Percentiles rank a stretch among this genome's conserved stretches.
Evolutionary conservation across 2,888 invertebrate genomes (phyloP).

Genomic region (Amiota mariae): DNA sequence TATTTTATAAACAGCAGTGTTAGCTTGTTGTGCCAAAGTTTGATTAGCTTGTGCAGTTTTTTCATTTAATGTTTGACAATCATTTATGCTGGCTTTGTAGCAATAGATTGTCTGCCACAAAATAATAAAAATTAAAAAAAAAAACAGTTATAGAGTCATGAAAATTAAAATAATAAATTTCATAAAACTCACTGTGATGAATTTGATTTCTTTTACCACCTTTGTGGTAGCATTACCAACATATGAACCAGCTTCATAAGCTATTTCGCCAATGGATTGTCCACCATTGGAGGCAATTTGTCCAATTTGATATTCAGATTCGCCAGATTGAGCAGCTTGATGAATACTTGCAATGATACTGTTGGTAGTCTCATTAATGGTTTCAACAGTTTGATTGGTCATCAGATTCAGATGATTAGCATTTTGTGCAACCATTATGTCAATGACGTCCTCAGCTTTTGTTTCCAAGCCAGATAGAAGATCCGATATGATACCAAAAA

Average conservation of each 20-base stretch:
- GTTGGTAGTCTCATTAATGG: not conserved
- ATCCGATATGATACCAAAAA: not conserved
- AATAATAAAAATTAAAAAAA: too few relatives aligned
- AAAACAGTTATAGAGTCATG: too few relatives aligned
- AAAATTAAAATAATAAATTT: too few relatives aligned
- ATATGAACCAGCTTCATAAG: not conserved
- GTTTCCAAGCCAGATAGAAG: constrained; percentile 26
- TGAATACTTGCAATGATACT: not conserved
- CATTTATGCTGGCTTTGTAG: too few relatives aligned
- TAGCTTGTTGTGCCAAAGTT: not conserved
- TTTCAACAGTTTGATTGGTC: constrained; percentile 34
- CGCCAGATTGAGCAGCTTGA: not conserved
- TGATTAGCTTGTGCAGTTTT: too few relatives aligned
- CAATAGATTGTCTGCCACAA: too few relatives aligned
- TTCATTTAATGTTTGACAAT: too few relatives aligned
- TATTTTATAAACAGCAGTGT: not conserved
- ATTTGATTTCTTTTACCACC: too few relatives aligned
- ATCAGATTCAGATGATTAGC: not conserved
- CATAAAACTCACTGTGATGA: too few relatives aligned
- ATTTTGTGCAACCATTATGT: not conserved
- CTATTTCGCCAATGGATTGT: not conserved
- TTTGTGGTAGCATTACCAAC: not conserved
- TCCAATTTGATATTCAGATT: not conserved
- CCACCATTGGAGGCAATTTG: not conserved
- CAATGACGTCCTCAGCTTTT: not conserved